Evolutionary conservation across 2,797 vertebrate genomes (phyloP).

Genomic region (Parauchenoglanis punctatus): DNA sequence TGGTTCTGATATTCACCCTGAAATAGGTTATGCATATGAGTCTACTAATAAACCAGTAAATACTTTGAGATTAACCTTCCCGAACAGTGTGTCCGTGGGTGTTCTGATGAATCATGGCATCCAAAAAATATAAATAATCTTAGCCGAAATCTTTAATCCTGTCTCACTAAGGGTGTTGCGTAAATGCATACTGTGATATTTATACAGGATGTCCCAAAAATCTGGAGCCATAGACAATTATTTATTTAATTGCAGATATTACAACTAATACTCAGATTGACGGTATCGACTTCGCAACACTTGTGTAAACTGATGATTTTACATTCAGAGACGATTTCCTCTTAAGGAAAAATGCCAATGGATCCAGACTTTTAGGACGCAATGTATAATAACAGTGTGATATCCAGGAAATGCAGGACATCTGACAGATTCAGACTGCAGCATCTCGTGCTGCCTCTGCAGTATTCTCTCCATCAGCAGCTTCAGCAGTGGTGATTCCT

Average conservation of each 20-base stretch:
- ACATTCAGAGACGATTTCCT: too few relatives aligned
- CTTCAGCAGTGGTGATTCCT: neutral
- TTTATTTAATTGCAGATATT: too few relatives aligned
- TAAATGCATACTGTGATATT: neutral
- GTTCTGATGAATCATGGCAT: constrained; percentile 11
- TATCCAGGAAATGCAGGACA: neutral
- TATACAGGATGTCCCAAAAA: neutral
- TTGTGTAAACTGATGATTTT: too few relatives aligned
- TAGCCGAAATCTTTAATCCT: neutral
- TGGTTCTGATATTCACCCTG: too few relatives aligned
- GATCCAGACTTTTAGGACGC: too few relatives aligned
- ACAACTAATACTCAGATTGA: too few relatives aligned
- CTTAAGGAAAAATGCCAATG: too few relatives aligned
- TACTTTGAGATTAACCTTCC: too few relatives aligned
- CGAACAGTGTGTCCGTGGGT: neutral
- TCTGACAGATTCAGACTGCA: constrained; percentile 1
- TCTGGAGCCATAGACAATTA: too few relatives aligned
- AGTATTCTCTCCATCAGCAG: neutral
- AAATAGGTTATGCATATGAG: neutral
- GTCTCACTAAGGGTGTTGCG: neutral
- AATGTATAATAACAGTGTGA: neutral
- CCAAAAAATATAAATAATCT: neutral
- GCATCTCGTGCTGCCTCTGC: constrained; percentile 4
- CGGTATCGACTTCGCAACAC: too few relatives aligned
- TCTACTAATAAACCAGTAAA: neutral